Percentiles rank a stretch among this genome's conserved stretches.
Evolutionary conservation across 2,888 invertebrate species (phyloP).

Genomic region (Nomada hirtipes): DNA sequence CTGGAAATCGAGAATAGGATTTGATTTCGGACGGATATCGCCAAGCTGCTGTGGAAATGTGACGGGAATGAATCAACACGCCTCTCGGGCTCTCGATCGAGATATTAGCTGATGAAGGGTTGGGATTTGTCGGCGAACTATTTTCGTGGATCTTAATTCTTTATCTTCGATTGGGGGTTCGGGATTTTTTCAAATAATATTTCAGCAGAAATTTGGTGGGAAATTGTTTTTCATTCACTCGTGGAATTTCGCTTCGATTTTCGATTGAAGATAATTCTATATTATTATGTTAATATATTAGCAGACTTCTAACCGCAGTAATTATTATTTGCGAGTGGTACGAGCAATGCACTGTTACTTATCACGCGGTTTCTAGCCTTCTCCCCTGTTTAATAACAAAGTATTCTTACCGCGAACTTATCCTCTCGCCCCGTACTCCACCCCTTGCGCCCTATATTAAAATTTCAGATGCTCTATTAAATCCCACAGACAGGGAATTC

Average conservation of each 20-base stretch:
- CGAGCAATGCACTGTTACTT: too few species aligned
- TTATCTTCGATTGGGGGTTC: background rate
- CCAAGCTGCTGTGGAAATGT: constrained; percentile 18
- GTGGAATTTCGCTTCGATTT: too few species aligned
- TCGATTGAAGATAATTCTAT: too few species aligned
- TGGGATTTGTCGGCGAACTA: background rate
- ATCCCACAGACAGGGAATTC: background rate
- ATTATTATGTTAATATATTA: too few species aligned
- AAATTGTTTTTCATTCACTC: too few species aligned
- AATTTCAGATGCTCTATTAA: background rate
- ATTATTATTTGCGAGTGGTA: too few species aligned
- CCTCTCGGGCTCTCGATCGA: background rate
- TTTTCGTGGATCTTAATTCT: background rate
- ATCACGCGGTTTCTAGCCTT: too few species aligned
- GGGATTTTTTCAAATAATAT: too few species aligned
- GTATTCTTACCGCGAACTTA: background rate
- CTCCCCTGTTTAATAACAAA: too few species aligned
- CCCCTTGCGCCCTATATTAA: background rate
- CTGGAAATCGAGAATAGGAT: constrained; percentile 67
- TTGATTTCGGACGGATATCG: constrained; percentile 63
- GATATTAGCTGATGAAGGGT: background rate
- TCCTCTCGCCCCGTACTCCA: background rate
- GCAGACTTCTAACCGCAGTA: too few species aligned
- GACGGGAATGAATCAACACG: background rate
- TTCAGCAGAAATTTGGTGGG: too few species aligned